A percentile compares a stretch with the other conserved stretches of the same genome.
phyloP scores from a whole-genome alignment of 1,140 invertebrate species.

The Plectrocnemia conspersa region DNA sequence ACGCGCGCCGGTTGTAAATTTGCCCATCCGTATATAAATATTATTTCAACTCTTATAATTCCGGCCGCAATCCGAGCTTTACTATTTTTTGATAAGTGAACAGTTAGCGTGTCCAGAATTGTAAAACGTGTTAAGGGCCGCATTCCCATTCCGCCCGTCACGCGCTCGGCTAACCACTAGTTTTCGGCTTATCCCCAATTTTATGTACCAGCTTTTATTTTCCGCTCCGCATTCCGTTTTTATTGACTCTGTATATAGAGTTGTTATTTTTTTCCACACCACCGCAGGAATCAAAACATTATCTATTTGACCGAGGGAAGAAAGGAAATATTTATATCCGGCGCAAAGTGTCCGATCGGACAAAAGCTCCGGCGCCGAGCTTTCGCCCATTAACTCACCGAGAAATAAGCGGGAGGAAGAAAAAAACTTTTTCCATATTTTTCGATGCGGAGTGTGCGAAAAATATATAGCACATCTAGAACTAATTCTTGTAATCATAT shows the following conservation, averaged over 20 bases:
- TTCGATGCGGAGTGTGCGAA: no score
- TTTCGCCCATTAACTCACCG: neutral
- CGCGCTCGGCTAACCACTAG: slow-evolving; percentile 17
- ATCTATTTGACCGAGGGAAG: slow-evolving; percentile 5
- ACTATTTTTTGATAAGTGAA: neutral
- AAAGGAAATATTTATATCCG: slow-evolving; percentile 12
- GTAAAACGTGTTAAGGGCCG: slow-evolving; percentile 14
- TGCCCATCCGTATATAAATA: no score
- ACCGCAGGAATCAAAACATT: slow-evolving; percentile 18
- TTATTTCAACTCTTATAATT: slow-evolving; percentile 4
- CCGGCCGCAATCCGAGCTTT: neutral
- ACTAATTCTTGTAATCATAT: no score
- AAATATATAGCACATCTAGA: no score
- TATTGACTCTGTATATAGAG: slow-evolving; percentile 19
- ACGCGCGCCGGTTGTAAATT: no score
- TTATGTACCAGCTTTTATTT: slow-evolving; percentile 24
- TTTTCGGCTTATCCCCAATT: slow-evolving; percentile 21
- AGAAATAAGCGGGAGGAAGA: slow-evolving; percentile 1
- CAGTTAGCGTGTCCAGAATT: slow-evolving; percentile 17
- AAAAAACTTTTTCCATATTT: no score
- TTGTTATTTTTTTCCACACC: slow-evolving; percentile 11
- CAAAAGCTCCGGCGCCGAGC: neutral
- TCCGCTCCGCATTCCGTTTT: slow-evolving; percentile 24
- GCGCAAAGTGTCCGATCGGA: neutral
- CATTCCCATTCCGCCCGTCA: neutral